Evolutionary conservation across 2,888 invertebrate genomes (phyloP).

Genomic region (Cerastoderma edule): DNA sequence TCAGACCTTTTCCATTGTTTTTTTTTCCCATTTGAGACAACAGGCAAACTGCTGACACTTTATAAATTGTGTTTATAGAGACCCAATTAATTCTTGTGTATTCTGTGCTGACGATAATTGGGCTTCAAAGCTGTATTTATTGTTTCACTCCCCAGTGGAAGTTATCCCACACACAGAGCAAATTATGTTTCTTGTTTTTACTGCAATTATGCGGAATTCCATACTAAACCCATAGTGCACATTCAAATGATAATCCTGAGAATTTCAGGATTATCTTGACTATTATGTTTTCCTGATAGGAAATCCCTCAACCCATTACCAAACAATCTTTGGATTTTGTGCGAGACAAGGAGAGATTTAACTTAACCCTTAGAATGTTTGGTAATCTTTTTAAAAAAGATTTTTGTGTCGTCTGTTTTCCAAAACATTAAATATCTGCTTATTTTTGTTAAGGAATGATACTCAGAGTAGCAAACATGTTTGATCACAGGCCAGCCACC

Average conservation of each 20-base stretch:
- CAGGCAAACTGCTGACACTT: conserved; percentile 10
- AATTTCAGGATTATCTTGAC: background rate
- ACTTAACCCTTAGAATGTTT: too few relatives aligned
- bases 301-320: too few relatives aligned
- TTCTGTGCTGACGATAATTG: conserved; percentile 3
- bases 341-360: too few relatives aligned
- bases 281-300: too few relatives aligned
- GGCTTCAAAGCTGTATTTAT: conserved; percentile 26
- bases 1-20: conserved; percentile 1
- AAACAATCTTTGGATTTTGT: too few relatives aligned
- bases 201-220: conserved; percentile 7
- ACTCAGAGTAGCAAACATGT: too few relatives aligned
- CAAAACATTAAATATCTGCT: too few relatives aligned
- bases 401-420: too few relatives aligned
- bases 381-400: too few relatives aligned
- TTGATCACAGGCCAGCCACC: too few relatives aligned
- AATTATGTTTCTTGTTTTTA: conserved; percentile 16
- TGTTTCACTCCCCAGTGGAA: conserved; percentile 7
- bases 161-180: conserved; percentile 21
- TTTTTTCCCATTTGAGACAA: background rate
- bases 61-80: conserved; percentile 18
- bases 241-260: background rate
- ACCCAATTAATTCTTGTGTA: conserved; percentile 18
- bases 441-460: too few relatives aligned
- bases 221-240: background rate